These are phyloP conservation scores for Candoia aspera DNA, from an alignment of 2,113 vertebrate genomes.

Conservation along the genomic window DNA sequence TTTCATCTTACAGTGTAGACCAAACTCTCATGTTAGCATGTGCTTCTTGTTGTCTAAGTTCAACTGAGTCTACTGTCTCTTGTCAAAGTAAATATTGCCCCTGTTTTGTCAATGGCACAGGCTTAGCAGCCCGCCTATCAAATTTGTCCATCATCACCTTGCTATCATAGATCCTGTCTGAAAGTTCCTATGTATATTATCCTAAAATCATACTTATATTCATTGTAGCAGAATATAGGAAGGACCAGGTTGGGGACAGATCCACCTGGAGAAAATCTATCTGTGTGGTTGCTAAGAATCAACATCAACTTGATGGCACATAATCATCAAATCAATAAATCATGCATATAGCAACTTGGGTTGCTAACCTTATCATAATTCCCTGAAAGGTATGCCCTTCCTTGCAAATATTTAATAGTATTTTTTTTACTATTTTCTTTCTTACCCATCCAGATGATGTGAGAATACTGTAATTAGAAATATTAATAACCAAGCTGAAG, in stretches of 20 bases:
- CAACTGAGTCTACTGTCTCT: not conserved
- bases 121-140: not conserved
- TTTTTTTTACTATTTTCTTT: not conserved
- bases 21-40: not conserved
- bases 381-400: not conserved
- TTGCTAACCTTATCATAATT: not conserved
- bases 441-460: not conserved
- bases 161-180: not conserved
- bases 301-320: not conserved
- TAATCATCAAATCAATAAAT: not conserved
- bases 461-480: not conserved
- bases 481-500: not conserved
- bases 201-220: too few relatives aligned
- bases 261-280: not conserved
- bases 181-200: not conserved
- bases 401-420: not conserved
- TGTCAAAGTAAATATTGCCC: not conserved
- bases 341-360: not conserved
- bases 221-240: not conserved
- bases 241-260: not conserved
- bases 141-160: not conserved
- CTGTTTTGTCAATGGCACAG: not conserved
- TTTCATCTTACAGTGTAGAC: not conserved
- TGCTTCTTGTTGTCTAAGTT: slow-evolving; percentile 2
- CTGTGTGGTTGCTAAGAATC: not conserved